Conservation (phyloP, 2,797 vertebrate species). For the Coendou prehensilis region DNA sequence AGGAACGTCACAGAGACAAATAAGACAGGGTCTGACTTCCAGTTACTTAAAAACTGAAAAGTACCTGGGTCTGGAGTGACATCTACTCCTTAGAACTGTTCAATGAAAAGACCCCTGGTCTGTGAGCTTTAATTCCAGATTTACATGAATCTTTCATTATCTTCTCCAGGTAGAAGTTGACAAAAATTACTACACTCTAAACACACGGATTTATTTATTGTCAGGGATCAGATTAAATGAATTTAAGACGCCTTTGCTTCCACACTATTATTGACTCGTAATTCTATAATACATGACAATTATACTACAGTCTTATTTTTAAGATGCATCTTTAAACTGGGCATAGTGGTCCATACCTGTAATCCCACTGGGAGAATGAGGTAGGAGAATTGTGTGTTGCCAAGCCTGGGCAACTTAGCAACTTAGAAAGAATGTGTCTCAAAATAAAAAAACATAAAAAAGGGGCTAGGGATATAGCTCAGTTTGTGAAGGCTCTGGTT, state of each 20-base stretch:
- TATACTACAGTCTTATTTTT: not conserved
- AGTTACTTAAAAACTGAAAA: not conserved
- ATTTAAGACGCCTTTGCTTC: not conserved
- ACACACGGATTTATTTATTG: not conserved
- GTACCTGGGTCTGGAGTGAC: not conserved
- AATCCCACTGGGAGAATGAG: not conserved
- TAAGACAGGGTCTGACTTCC: not conserved
- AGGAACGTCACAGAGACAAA: not conserved
- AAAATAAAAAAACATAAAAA: not conserved
- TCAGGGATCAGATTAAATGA: not conserved
- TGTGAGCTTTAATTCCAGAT: not conserved
- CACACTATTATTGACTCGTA: slow-evolving; percentile 17
- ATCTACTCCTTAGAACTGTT: not conserved
- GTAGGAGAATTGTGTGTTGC: not conserved
- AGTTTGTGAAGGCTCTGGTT: not conserved
- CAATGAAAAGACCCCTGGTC: not conserved
- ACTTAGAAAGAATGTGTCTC: not conserved
- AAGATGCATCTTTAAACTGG: not conserved
- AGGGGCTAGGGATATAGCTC: not conserved
- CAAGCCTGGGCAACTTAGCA: not conserved
- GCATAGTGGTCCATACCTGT: not conserved
- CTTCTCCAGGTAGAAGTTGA: not conserved
- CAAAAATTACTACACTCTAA: not conserved
- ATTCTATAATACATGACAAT: not conserved
- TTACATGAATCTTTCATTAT: not conserved